phyloP scores from a whole-genome alignment of 1,140 invertebrate species.

The Drosophila baimaii region DNA sequence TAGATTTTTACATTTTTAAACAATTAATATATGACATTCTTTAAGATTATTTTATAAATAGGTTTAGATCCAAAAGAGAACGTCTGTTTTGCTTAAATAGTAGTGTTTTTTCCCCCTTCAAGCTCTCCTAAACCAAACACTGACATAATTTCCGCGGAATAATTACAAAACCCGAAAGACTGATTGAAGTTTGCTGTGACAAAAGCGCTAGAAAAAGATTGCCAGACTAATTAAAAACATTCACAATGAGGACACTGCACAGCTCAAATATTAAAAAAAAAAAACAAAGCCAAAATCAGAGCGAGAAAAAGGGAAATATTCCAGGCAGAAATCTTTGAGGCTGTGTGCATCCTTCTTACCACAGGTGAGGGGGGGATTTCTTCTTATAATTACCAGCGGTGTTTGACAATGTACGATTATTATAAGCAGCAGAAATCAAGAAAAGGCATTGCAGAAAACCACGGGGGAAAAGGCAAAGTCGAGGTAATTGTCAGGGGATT shows the following conservation, averaged over 20 bases:
- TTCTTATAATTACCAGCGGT: constrained; percentile 48
- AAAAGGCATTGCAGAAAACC: not conserved
- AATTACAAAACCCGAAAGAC: constrained; percentile 10
- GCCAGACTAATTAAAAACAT: constrained; percentile 79
- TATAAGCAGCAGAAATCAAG: constrained; percentile 37
- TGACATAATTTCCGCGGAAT: constrained; percentile 36
- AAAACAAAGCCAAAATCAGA: constrained; percentile 14
- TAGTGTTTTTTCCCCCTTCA: not conserved
- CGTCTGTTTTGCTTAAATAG: not conserved
- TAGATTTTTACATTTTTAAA: not conserved
- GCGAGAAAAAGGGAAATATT: constrained; percentile 14
- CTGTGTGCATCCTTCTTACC: constrained; percentile 36
- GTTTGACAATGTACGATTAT: constrained; percentile 53
- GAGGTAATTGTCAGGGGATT: constrained; percentile 55
- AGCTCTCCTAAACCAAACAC: not conserved
- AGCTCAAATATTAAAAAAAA: constrained; percentile 52
- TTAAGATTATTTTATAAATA: not conserved
- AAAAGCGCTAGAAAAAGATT: constrained; percentile 52
- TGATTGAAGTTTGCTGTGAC: constrained; percentile 63
- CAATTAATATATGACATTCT: no score
- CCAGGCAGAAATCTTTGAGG: constrained; percentile 44
- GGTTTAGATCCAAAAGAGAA: no score
- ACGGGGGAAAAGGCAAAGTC: not conserved
- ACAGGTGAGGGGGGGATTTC: constrained; percentile 7
- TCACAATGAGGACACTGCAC: constrained; percentile 63